Base-by-base conservation (phyloP, 1,140 invertebrate species). In the Popillia japonica region DNA sequence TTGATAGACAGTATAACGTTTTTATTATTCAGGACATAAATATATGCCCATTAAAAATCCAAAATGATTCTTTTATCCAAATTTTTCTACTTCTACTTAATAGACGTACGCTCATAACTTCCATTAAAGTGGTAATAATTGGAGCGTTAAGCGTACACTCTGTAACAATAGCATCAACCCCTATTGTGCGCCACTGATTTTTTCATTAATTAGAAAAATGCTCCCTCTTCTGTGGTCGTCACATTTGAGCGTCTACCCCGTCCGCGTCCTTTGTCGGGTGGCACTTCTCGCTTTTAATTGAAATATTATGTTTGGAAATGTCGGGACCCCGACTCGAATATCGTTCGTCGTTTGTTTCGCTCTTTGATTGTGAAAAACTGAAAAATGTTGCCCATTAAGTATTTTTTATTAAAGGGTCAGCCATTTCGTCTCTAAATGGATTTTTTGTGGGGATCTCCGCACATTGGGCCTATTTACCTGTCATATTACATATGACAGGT, bases 291-390 rank as follows among this genome's bases (percentile, higher is more conserved):
- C 20, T 68, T 68, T 68, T 68, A 68, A 68, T 68, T 68, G 61
- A 68, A 68, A 68, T 68, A 68, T 68, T 68, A 68, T 68, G 61
- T 68, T 68, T 34, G 61, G 61, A 34, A 68, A 68, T 27, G 61
- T 68, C 61, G 61, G 20, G 61, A 14, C 23, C 27, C 61, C 22
- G 20, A 22, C 61, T 27, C 17, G 22, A 27, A 68, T 68, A 68
- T 27, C 61, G 22, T 22, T 68, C 11, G 61, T 34, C 61, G 61
- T 68, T 68, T 68, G 61, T 68, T 68, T 68, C 61, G 61, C 61
- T 68, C 27, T 68, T 68, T 10, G 22, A 68, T 68, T 68, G 61
- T 34, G 10, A 68, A 68, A 61, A 34, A 68, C 0, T 68, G 61
- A 68, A 68, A 68, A 68, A 68, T 68, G 61, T 68, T 8, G 20